Evolutionary conservation across 2,888 invertebrate species (phyloP), one percentile per base, ranked within the genome.

Genomic region (Lysandra bellargus): DNA sequence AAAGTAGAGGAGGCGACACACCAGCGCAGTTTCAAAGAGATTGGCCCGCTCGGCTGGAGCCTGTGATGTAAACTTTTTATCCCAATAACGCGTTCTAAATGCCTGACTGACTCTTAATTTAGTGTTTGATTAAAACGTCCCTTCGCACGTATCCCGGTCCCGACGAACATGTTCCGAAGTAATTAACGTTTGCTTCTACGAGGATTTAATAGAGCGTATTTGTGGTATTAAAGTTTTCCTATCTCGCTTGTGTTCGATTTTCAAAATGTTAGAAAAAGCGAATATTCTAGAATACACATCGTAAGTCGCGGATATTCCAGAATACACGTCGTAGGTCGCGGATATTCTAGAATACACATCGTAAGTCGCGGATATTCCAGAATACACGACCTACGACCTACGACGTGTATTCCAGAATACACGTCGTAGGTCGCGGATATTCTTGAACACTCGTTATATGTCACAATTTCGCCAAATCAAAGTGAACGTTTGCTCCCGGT

Each of bases 11-110:
- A 82, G 81, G 80, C 80, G 80, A 82, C 80, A 84, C 85, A 87
- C 86, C 86, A 85, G 84, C 89, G 88, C 88, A 89, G 87, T 90
- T 89, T 88, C 88, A 90, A 89, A 91, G 90, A 89, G 89, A 91
- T 90, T 87, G 88, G 85, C 84, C 83, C 86, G 84, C 85, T 85
- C 85, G 85, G 85, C 80, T 84, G 81, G 85, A 83, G 81, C 84
- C 82, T 82, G 81, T 82, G 83, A 83, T 84, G 84, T 83, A 82
- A 78, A 80, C 64, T 80, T 81, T 81, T 83, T 82, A 75, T 80
- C 80, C 78, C 64, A 75, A 80, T 81, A 83, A 82, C 80, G 79
- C 64, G 78, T 81, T 76, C 80, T 80, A 80, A 80, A 81, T 79
- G 83, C 82, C 79, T 79, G 57, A 44, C 30, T 73, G 78, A 61